phyloP scores from a whole-genome alignment of 2,888 invertebrate genomes.

The Gymnoscelis rufifasciata region DNA sequence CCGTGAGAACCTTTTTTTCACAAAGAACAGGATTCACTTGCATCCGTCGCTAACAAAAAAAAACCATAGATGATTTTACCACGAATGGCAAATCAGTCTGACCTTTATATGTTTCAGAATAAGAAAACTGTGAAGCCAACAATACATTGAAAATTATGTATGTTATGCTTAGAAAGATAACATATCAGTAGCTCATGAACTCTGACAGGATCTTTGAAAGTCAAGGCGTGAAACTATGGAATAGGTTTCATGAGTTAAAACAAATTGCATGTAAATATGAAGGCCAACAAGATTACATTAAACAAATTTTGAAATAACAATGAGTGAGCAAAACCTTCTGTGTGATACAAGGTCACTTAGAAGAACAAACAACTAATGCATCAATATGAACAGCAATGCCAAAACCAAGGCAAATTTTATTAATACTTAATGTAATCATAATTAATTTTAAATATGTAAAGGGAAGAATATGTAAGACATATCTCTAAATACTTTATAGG shows the following conservation, averaged over 20 bases:
- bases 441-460: no score
- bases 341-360: conserved; percentile 39
- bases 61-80: conserved; percentile 35
- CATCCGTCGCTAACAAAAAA: conserved; percentile 51
- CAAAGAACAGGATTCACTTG: conserved; percentile 46
- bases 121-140: background rate
- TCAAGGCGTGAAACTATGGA: conserved; percentile 48
- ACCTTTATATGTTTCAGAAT: conserved; percentile 47
- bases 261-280: no score
- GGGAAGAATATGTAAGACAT: no score
- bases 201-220: conserved; percentile 52
- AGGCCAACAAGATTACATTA: background rate
- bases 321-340: conserved; percentile 8
- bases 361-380: conserved; percentile 28
- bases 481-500: no score
- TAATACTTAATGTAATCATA: conserved; percentile 26
- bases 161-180: background rate
- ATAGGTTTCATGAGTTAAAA: no score
- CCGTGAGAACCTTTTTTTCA: conserved; percentile 63
- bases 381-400: conserved; percentile 46
- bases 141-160: background rate
- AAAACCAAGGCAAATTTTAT: conserved; percentile 68
- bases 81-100: conserved; percentile 51
- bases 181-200: conserved; percentile 36
- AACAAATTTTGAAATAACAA: background rate